phyloP scores from a whole-genome alignment of 2,888 invertebrate species.

The Chalcosyrphus nemorum region DNA sequence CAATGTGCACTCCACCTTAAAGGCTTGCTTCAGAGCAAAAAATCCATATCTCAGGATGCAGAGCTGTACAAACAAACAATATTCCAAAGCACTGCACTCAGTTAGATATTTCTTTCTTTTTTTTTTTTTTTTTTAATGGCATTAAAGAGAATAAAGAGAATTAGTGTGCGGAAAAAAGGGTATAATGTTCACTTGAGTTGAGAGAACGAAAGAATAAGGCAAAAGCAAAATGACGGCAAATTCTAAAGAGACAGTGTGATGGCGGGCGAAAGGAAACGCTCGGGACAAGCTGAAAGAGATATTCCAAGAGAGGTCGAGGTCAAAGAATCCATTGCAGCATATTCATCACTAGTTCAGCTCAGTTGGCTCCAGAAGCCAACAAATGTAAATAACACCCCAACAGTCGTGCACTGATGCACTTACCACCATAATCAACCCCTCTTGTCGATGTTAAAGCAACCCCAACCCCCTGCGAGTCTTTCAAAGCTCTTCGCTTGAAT shows the following conservation, averaged over 20 bases:
- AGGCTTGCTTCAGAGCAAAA: background rate
- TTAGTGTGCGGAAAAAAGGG: conserved; percentile 35
- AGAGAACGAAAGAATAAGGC: conserved; percentile 15
- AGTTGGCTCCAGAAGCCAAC: conserved; percentile 34
- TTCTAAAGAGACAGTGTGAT: background rate
- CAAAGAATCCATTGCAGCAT: conserved; percentile 40
- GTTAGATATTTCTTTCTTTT: conserved; percentile 26
- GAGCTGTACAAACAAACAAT: conserved; percentile 39
- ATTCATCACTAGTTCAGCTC: background rate
- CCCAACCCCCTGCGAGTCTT: background rate
- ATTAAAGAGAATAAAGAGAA: conserved; percentile 24
- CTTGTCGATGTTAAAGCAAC: background rate
- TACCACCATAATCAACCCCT: background rate
- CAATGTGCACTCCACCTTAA: conserved; percentile 8
- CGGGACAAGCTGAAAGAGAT: background rate
- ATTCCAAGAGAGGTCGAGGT: conserved; percentile 67
- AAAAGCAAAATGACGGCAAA: conserved; percentile 12
- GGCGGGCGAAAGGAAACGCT: no score
- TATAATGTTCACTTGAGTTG: conserved; percentile 51
- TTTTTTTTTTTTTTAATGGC: background rate
- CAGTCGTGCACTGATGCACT: conserved; percentile 23
- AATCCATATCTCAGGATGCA: conserved; percentile 6
- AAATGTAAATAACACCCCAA: conserved; percentile 54
- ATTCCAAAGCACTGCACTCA: conserved; percentile 49
- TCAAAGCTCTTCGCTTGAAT: conserved; percentile 51